Evolutionary conservation across 2,113 vertebrate genomes (phyloP).

Genomic region (Pterocles burchelli): DNA sequence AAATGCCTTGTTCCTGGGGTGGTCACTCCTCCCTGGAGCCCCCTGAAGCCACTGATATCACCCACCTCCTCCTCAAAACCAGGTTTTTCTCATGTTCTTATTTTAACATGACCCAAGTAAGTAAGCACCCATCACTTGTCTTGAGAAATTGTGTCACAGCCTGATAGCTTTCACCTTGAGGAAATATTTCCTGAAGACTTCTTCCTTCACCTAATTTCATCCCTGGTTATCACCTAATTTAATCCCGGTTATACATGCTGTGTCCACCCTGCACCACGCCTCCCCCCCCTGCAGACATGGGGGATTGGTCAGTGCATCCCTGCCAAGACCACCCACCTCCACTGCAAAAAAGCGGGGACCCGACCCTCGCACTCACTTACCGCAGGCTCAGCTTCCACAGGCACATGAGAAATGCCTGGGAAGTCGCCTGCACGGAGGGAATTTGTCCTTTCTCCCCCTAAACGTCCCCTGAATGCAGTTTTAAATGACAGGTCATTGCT

Average conservation of each 20-base stretch:
- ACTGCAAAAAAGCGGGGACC: background rate
- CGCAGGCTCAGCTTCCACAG: background rate
- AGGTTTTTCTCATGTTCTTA: background rate
- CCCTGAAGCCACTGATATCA: background rate
- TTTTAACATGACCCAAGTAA: background rate
- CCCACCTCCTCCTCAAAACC: background rate
- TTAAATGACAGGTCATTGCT: conserved; percentile 2
- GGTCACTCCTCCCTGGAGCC: background rate
- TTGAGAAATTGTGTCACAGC: background rate
- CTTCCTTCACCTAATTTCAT: conserved; percentile 36
- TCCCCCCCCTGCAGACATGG: background rate
- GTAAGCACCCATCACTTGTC: background rate
- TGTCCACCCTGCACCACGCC: accelerated
- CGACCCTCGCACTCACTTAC: background rate
- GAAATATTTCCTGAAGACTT: background rate
- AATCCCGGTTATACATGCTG: background rate
- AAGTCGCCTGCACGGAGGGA: background rate
- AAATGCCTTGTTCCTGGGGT: background rate
- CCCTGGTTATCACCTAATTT: background rate
- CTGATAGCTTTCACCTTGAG: conserved; percentile 44
- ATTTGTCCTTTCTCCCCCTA: background rate
- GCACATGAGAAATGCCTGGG: background rate
- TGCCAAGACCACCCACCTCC: accelerated
- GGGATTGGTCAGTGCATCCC: background rate
- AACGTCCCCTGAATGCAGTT: background rate